Evolutionary conservation across 1,140 invertebrate genomes (phyloP), one percentile per base, ranked within the genome.

Genomic region (Drosophila triauraria): DNA sequence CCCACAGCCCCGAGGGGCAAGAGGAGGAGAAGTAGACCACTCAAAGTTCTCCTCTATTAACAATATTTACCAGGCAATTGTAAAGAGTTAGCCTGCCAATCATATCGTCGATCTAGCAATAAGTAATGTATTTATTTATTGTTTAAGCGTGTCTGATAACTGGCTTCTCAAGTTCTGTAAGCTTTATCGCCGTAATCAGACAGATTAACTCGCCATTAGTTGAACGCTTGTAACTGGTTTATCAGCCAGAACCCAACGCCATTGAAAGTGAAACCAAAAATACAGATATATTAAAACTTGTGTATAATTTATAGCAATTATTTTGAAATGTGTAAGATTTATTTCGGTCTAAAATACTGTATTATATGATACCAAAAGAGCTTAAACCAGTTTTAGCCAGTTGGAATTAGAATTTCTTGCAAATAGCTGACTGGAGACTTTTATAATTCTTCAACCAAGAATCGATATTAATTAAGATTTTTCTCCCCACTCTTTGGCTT

Each of bases 101-200:
- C 80, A 82, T 70, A 78, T 70, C 64, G 57, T 42, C 42, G 51
- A 82, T 62, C 75, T 71, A 71, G 43, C 43, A 57, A 50, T 59
- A 64, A 77, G 63, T 77, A 80, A 80, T 77, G 40, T 80, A 83
- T 78, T 60, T 69, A 75, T 75, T 62, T 59, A 57, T 15, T 54
- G 5, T 48, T 54, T 40, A 78, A 77, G 56, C 40, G 17, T 56
- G 57, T 50, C 59, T 75, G 59, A 64, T 75, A 75, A 50, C 46
- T 44, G 59, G 20, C 62, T 43, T 43, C 47, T 61, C 35, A 44
- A 46, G 74, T 69, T 61, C 56, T 71, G 42, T 74, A 63, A 47
- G 56, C 46, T 42, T 80, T 60, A 80, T 80, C 76, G 51, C 20
- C 27, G 30, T 53, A 81, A 75, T 83, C 63, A 40, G 44, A 50